A percentile compares a stretch with the other conserved stretches of the same genome.
phyloP scores from a whole-genome alignment of 2,113 vertebrate genomes.

The Speoplatyrhinus poulsoni region DNA sequence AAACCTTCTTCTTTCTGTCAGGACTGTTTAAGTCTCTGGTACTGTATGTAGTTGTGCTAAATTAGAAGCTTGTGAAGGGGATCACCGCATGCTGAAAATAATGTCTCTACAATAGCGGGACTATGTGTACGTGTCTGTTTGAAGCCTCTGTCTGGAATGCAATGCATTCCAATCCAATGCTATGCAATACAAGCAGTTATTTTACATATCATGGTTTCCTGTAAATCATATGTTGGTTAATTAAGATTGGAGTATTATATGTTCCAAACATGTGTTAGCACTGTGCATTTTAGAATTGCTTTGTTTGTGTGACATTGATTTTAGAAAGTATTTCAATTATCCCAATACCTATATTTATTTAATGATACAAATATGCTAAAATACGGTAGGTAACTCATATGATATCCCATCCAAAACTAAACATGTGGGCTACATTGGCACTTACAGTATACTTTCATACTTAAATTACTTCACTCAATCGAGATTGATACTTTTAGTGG shows the following conservation, averaged over 20 bases:
- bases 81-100: slow-evolving; percentile 32
- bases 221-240: slow-evolving; percentile 32
- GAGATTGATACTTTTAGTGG: too few species aligned
- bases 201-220: slow-evolving; percentile 5
- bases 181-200: slow-evolving; percentile 1
- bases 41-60: slow-evolving; percentile 31
- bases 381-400: too few species aligned
- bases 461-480: too few species aligned
- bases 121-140: slow-evolving; percentile 26
- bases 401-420: too few species aligned
- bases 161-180: slow-evolving; percentile 1
- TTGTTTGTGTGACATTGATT: slow-evolving; percentile 26
- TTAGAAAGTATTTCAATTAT: slow-evolving; percentile 7
- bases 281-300: slow-evolving; percentile 16
- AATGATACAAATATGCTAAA: slow-evolving; percentile 2
- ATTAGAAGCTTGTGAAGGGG: slow-evolving; percentile 31
- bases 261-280: slow-evolving; percentile 18
- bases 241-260: slow-evolving; percentile 5
- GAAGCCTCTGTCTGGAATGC: slow-evolving; percentile 15
- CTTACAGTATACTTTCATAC: neutral
- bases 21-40: slow-evolving; percentile 5
- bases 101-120: slow-evolving; percentile 12
- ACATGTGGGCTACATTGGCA: too few species aligned
- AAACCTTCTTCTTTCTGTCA: neutral
- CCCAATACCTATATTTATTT: slow-evolving; percentile 12